Conservation (phyloP, 2,113 vertebrate species). For the Brachypteracias leptosomus region DNA sequence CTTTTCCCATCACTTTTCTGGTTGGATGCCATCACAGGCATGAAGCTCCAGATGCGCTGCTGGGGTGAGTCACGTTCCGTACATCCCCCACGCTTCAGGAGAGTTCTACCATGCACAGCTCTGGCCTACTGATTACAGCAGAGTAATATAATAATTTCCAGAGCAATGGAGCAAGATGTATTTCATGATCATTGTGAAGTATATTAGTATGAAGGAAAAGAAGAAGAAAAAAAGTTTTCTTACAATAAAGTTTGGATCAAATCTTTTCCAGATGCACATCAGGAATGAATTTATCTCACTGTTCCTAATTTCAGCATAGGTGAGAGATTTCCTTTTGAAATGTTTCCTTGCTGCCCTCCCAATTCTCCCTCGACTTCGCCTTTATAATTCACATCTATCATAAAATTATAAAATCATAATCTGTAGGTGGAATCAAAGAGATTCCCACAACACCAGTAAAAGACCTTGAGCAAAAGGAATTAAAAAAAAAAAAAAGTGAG, state of each 20-base stretch:
- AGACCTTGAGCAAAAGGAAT: neutral
- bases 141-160: conserved; percentile 43
- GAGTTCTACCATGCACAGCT: neutral
- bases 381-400: neutral
- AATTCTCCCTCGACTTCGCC: neutral
- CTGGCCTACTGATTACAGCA: neutral
- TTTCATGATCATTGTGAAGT: conserved; percentile 16
- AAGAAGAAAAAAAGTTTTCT: neutral
- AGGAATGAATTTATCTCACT: conserved; percentile 45
- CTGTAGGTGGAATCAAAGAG: conserved; percentile 15
- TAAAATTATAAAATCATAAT: neutral
- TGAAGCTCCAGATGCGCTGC: neutral
- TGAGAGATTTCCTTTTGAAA: conserved; percentile 50
- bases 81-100: neutral
- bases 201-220: neutral
- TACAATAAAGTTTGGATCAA: conserved; percentile 37
- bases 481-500: neutral
- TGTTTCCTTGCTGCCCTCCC: neutral
- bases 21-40: conserved; percentile 34
- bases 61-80: neutral
- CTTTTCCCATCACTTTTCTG: conserved; percentile 16
- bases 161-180: neutral
- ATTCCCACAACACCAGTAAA: neutral
- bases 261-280: conserved; percentile 56
- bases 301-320: conserved; percentile 40